Evolutionary conservation across 2,888 invertebrate genomes (phyloP).

Genomic region (Acanthacorydalis orientalis): DNA sequence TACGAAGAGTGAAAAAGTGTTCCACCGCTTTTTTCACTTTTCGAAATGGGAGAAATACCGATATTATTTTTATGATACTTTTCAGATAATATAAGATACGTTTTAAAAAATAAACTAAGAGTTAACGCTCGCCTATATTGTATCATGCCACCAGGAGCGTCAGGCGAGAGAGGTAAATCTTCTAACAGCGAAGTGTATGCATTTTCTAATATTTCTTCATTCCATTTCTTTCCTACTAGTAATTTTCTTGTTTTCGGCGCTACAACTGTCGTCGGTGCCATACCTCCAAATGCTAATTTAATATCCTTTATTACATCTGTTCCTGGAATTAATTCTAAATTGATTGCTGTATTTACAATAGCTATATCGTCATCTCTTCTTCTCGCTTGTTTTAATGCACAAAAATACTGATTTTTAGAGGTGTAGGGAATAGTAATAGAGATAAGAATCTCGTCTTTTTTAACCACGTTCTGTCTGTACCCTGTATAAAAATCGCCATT

Average conservation of each 20-base stretch:
- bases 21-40: slow-evolving; percentile 35
- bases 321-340: slow-evolving; percentile 42
- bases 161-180: slow-evolving; percentile 58
- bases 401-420: slow-evolving; percentile 48
- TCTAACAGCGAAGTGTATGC: slow-evolving; percentile 44
- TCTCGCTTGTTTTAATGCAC: slow-evolving; percentile 81
- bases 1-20: slow-evolving; percentile 36
- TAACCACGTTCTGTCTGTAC: slow-evolving; percentile 62
- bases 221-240: slow-evolving; percentile 44
- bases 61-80: slow-evolving; percentile 14
- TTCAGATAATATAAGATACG: slow-evolving; percentile 42
- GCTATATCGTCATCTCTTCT: slow-evolving; percentile 91
- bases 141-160: slow-evolving; percentile 54
- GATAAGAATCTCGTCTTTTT: slow-evolving; percentile 61
- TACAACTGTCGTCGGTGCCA: slow-evolving; percentile 73
- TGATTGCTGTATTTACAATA: slow-evolving; percentile 78
- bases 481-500: slow-evolving; percentile 71
- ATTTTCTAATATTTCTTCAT: slow-evolving; percentile 39
- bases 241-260: slow-evolving; percentile 45
- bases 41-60: slow-evolving; percentile 17
- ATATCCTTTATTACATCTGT: slow-evolving; percentile 41
- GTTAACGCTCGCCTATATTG: slow-evolving; percentile 44
- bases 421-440: slow-evolving; percentile 67
- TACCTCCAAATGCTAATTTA: slow-evolving; percentile 75
- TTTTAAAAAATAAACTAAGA: slow-evolving; percentile 58